Conservation (phyloP, 2,113 vertebrate genomes). For the Amblyopsis rosae region DNA sequence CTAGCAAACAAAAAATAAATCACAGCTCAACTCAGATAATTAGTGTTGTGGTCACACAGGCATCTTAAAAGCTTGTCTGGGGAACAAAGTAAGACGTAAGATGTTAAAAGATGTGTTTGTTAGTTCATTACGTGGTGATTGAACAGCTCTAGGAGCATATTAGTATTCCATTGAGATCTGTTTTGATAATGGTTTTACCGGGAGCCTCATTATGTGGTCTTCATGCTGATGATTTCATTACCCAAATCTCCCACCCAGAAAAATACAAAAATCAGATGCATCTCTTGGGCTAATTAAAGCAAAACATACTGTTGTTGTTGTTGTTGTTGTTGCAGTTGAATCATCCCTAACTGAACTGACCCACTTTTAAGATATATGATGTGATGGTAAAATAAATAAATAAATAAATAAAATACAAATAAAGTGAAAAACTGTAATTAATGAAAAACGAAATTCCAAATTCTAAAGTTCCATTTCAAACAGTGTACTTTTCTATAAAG, state of each 20-base stretch:
- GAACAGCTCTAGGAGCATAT: slow-evolving; percentile 22
- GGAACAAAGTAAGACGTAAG: neutral
- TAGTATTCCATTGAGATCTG: slow-evolving; percentile 43
- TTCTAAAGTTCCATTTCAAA: too few species aligned
- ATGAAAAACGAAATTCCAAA: too few species aligned
- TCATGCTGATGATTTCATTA: slow-evolving; percentile 57
- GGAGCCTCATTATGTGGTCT: slow-evolving; percentile 48
- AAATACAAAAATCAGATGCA: slow-evolving; percentile 26
- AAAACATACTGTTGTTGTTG: neutral
- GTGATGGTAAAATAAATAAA: too few species aligned
- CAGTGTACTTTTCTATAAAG: too few species aligned
- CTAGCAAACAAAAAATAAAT: neutral
- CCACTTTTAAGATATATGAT: slow-evolving; percentile 4
- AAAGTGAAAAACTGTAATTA: too few species aligned
- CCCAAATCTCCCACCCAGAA: slow-evolving; percentile 35
- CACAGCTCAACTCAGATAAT: neutral
- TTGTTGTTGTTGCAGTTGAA: too few species aligned
- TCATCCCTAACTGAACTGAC: slow-evolving; percentile 7
- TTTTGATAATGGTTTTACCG: slow-evolving; percentile 45
- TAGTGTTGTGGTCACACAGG: neutral
- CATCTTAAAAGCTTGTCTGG: neutral
- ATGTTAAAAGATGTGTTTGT: slow-evolving; percentile 22
- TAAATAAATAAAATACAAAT: too few species aligned
- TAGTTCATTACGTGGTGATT: slow-evolving; percentile 37
- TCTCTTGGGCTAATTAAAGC: slow-evolving; percentile 5